These are phyloP conservation scores for Aurelia aurita complex sp. Pacific DNA, from an alignment of 30 jellyfish, hydroid and myxozoan genomes.

Conservation along the genomic window DNA sequence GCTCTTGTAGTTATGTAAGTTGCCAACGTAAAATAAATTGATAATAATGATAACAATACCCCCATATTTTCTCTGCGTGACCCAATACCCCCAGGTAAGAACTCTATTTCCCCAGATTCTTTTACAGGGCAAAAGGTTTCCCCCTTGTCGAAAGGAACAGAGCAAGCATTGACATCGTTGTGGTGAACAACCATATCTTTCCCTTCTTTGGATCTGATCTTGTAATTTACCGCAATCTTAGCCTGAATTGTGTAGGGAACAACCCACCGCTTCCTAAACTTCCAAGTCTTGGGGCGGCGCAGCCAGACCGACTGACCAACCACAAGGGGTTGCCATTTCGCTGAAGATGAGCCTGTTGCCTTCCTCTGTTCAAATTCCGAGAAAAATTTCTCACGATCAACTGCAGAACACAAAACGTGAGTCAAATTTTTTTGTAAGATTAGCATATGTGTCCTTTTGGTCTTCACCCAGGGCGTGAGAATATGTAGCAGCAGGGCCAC, in stretches of 20 bases:
- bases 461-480: too few species aligned
- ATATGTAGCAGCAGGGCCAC: too few species aligned
- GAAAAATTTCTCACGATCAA: too few species aligned
- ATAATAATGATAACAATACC: neutral
- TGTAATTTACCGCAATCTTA: slow-evolving; percentile 7
- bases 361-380: too few species aligned
- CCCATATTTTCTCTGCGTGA: neutral
- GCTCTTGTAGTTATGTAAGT: too few species aligned
- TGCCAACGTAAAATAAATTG: too few species aligned
- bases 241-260: slow-evolving; percentile 23
- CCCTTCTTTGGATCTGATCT: slow-evolving; percentile 25
- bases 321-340: slow-evolving; percentile 17
- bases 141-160: slow-evolving; percentile 20
- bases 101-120: slow-evolving; percentile 13
- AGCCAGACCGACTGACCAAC: slow-evolving; percentile 42
- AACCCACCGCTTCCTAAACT: slow-evolving; percentile 34
- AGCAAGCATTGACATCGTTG: slow-evolving; percentile 28
- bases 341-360: slow-evolving; percentile 22
- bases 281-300: slow-evolving; percentile 52
- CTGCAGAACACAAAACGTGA: too few species aligned
- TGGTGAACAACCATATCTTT: slow-evolving; percentile 38
- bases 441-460: too few species aligned
- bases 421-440: too few species aligned
- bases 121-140: slow-evolving; percentile 24
- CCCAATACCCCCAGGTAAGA: slow-evolving; percentile 1